A percentile compares a stretch with the other conserved stretches of the same genome.
These are phyloP conservation scores for Prunella fulvescens DNA, from an alignment of 2,113 vertebrate genomes.

Conservation along the genomic window DNA sequence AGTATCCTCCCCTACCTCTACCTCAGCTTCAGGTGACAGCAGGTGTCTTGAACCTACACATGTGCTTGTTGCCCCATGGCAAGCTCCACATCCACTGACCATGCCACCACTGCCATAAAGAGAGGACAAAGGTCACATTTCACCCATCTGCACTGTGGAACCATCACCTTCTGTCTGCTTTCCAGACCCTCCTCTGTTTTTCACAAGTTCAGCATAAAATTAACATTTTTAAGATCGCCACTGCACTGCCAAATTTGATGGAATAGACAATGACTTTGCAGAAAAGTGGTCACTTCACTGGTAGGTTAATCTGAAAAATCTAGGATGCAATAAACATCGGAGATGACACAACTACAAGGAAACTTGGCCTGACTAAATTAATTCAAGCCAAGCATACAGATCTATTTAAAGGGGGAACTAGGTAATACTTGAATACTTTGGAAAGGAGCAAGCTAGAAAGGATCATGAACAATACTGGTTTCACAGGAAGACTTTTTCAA, in stretches of 20 bases:
- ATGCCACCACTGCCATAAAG: not conserved
- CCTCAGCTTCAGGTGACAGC: not conserved
- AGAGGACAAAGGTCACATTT: not conserved
- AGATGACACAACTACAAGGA: fast-evolving
- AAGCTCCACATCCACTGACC: not conserved
- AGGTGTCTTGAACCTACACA: not conserved
- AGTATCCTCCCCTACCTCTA: not conserved
- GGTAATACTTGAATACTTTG: not conserved
- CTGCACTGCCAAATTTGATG: not conserved
- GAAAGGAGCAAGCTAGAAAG: not conserved
- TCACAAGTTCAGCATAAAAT: not conserved
- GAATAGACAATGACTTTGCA: not conserved
- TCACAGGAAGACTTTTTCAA: not conserved
- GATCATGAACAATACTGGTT: not conserved
- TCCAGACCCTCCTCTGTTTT: not conserved
- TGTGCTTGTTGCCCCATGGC: not conserved
- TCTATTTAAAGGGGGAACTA: not conserved
- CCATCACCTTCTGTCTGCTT: not conserved
- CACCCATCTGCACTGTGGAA: not conserved
- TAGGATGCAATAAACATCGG: not conserved
- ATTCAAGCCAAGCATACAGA: not conserved
- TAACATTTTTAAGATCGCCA: not conserved
- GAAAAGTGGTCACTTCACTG: not conserved
- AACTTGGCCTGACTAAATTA: not conserved
- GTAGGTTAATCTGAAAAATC: not conserved